Base-by-base conservation (phyloP, 2,888 invertebrate species). In the Chloroclysta siterata region DNA sequence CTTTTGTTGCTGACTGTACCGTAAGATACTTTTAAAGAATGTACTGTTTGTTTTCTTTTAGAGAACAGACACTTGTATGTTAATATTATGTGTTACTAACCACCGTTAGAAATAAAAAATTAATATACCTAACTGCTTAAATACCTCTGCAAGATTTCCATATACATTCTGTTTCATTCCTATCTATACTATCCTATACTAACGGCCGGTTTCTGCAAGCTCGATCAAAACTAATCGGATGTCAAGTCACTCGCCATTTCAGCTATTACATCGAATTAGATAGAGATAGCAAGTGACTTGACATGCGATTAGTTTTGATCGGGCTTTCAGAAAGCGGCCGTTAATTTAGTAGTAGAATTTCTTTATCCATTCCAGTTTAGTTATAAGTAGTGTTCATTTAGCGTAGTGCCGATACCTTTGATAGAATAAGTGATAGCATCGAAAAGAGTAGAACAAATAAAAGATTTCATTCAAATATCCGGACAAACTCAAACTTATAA, bases 321-420 rank as follows among this genome's bases (percentile, higher is more conserved):
- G n/a, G n/a, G n/a, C n/a, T n/a, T n/a, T n/a, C n/a, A n/a, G n/a
- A n/a, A n/a, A n/a, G n/a, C n/a, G n/a, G n/a, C n/a, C n/a, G n/a
- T n/a, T n/a, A n/a, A 6, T 54, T 3, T 29, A 42, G n/a, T 48
- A 51, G 47, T 65, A 63, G 42, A 53, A 71, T 73, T 78, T 65
- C 63, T 70, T 66, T 69, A 57, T 80, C 75, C 85, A 84, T 83
- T 85, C 84, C 83, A 81, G 77, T 72, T 63, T 76, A 72, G 71
- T 75, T 13, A 48, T 77, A 72, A 68, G 66, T 74, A 71, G 76
- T 80, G 78, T 81, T 79, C 78, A 77, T 66, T 69, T 66, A 62
- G 65, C n/a, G 2, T 62, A 65, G 48, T 57, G 5, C 53, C 41
- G 48, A 47, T 46, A 54, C 36, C n/a, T 59, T 48, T 62, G 0